These are phyloP conservation scores for Teleogryllus oceanicus DNA, from an alignment of 2,888 invertebrate species.

Conservation along the genomic window DNA sequence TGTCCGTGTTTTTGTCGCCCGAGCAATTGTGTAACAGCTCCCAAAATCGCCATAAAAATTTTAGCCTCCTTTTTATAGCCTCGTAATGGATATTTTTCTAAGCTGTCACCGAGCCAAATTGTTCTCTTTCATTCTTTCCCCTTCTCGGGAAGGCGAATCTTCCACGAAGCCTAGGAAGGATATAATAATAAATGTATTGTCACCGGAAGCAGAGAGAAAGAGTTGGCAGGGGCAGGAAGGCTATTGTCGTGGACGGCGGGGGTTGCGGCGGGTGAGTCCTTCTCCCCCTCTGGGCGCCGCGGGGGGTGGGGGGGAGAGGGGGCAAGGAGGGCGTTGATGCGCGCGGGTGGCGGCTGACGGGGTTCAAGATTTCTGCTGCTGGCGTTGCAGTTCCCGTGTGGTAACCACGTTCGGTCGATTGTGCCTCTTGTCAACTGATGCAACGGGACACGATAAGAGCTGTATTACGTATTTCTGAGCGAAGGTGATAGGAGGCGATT, in stretches of 20 bases:
- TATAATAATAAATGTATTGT: conserved; percentile 30
- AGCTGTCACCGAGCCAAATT: conserved; percentile 28
- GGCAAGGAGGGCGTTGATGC: too few species aligned
- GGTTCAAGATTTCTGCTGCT: too few species aligned
- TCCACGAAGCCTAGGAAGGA: conserved; percentile 24
- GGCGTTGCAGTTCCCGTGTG: too few species aligned
- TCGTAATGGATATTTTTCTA: conserved; percentile 24
- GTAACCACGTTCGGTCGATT: too few species aligned
- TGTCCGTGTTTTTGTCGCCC: not conserved
- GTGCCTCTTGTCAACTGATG: too few species aligned
- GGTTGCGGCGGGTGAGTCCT: not conserved
- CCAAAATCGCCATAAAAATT: conserved; percentile 18
- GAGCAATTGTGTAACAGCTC: conserved; percentile 18
- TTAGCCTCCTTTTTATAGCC: conserved; percentile 5
- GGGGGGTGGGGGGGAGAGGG: not conserved
- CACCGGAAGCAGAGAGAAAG: conserved; percentile 23
- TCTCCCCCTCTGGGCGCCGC: not conserved
- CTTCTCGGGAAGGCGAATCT: not conserved
- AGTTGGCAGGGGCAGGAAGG: conserved; percentile 18
- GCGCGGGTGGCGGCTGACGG: too few species aligned
- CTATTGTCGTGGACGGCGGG: not conserved
- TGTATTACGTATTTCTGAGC: too few species aligned
- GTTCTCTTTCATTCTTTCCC: conserved; percentile 22
- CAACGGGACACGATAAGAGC: too few species aligned
- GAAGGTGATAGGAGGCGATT: too few species aligned